Evolutionary conservation across 2,797 vertebrate species (phyloP).

Genomic region (Neomorphus geoffroyi): DNA sequence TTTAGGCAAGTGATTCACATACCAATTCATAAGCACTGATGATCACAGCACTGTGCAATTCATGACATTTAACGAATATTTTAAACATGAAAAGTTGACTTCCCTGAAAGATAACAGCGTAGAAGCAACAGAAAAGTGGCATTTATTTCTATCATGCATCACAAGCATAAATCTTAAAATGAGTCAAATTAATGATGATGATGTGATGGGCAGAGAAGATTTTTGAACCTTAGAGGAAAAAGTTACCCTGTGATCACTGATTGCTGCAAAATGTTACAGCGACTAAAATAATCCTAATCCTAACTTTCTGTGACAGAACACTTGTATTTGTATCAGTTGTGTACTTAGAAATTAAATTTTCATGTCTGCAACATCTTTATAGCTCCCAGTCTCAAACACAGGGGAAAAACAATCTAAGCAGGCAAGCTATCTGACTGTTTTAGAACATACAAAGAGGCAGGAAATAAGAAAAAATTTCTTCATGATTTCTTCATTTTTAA

Average conservation of each 20-base stretch:
- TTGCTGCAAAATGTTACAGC: not conserved
- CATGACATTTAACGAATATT: not conserved
- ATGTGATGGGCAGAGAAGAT: fast-evolving
- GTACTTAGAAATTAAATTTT: not conserved
- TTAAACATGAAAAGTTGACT: not conserved
- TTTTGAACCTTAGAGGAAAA: not conserved
- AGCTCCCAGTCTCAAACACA: not conserved
- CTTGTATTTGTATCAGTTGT: not conserved
- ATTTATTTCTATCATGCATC: not conserved
- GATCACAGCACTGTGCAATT: not conserved
- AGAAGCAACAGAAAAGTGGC: not conserved
- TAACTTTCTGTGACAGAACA: not conserved
- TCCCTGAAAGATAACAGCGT: not conserved
- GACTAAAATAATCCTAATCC: not conserved
- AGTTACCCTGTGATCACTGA: not conserved
- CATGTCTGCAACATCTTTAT: not conserved
- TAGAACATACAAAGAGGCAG: not conserved
- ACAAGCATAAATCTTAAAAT: not conserved
- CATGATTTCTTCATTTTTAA: fast-evolving
- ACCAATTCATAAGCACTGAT: not conserved
- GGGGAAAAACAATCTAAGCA: not conserved
- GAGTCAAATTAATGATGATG: not conserved
- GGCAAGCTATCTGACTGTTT: not conserved
- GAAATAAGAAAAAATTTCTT: not conserved
- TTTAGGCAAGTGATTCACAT: not conserved